phyloP scores from a whole-genome alignment of 2,113 vertebrate genomes.

The Taxidea taxus region DNA sequence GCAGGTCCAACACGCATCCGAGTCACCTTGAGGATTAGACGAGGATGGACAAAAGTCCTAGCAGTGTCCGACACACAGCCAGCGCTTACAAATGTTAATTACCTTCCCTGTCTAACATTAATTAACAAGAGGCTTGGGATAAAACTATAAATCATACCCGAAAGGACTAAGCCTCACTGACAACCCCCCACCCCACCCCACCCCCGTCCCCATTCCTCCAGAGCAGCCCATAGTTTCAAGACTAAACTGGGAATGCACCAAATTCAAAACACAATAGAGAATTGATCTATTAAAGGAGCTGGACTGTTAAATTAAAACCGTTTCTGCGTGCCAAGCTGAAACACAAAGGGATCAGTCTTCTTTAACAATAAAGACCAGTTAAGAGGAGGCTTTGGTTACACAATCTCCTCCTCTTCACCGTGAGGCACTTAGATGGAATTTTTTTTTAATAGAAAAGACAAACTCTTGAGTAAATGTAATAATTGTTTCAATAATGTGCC shows the following conservation, averaged over 20 bases:
- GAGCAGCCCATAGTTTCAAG: neutral
- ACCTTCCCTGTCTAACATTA: neutral
- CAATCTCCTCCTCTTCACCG: conserved; percentile 69
- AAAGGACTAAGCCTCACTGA: conserved; percentile 2
- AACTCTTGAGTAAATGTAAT: conserved; percentile 77
- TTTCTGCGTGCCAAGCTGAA: conserved; percentile 63
- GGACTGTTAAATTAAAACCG: conserved; percentile 60
- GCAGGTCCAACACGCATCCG: fast-evolving
- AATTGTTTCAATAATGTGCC: conserved; percentile 72
- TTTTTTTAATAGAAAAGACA: conserved; percentile 75
- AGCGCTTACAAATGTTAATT: neutral
- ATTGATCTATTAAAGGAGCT: conserved; percentile 66
- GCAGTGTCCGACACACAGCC: neutral
- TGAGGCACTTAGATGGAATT: conserved; percentile 63
- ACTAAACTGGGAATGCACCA: conserved; percentile 30
- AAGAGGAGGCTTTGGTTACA: conserved; percentile 65
- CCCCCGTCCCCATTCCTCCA: conserved; percentile 15
- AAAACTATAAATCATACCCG: neutral
- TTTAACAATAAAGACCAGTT: conserved; percentile 72
- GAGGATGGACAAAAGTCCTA: neutral
- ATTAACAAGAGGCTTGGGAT: neutral
- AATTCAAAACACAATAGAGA: conserved; percentile 69
- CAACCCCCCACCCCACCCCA: no score
- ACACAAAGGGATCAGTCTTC: conserved; percentile 78
- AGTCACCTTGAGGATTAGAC: neutral